Evolutionary conservation across 2,797 vertebrate genomes (phyloP).

Genomic region (Manis javanica): DNA sequence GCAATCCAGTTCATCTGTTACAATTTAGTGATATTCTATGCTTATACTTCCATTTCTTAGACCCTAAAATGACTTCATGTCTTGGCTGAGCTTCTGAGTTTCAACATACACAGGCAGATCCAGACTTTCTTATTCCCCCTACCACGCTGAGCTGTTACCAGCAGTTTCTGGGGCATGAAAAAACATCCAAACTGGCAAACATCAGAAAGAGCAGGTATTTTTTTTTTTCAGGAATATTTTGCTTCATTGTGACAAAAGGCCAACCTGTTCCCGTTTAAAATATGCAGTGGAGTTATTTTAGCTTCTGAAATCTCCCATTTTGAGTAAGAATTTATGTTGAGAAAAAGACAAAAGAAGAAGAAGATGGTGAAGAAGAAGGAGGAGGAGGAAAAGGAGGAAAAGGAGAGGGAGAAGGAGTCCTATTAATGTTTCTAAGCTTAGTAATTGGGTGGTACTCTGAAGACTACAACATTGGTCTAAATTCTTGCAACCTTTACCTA

Average conservation of each 20-base stretch:
- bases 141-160: constrained; percentile 54
- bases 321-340: constrained; percentile 46
- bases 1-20: constrained; percentile 78
- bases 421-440: not conserved
- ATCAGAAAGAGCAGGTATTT: constrained; percentile 47
- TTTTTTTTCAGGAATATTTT: constrained; percentile 44
- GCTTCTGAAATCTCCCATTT: constrained; percentile 59
- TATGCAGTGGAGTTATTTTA: constrained; percentile 63
- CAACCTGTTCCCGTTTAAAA: constrained; percentile 74
- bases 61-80: constrained; percentile 74
- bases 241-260: constrained; percentile 70
- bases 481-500: not conserved
- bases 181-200: constrained; percentile 70
- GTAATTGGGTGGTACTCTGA: not conserved
- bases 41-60: constrained; percentile 62
- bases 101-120: constrained; percentile 47
- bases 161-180: constrained; percentile 63
- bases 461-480: not conserved
- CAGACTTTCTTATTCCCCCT: constrained; percentile 50
- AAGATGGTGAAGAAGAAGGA: too few relatives aligned
- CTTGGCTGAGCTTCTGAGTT: constrained; percentile 68
- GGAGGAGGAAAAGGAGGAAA: too few relatives aligned
- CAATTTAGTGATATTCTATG: constrained; percentile 73
- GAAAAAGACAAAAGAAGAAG: not conserved
- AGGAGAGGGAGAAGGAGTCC: not conserved